Evolutionary conservation across 2,888 invertebrate genomes (phyloP), one percentile per base, ranked within the genome.

Genomic region (Tetheella fluctuosa): DNA sequence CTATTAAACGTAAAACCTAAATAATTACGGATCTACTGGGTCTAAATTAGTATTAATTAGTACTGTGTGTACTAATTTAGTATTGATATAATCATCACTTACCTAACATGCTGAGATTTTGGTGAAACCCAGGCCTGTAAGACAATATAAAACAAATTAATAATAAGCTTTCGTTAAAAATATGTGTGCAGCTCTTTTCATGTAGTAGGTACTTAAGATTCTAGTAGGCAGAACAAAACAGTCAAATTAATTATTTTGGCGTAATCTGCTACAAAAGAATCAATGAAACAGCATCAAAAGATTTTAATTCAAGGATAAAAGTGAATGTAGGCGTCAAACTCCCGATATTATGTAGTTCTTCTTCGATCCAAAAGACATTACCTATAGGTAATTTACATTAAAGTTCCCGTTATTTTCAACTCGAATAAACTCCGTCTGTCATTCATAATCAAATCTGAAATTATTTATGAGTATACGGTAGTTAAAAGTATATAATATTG

Each of bases 401-500:
- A 48, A 17, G 42, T 13, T 30, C 30, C 20, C 10, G 13, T 25
- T 30, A 34, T 55, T 37, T 55, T 55, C 34, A 55, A 23, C 20
- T 23, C 23, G 7, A 34, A 34, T 55, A 34, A 55, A 23, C 12
- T 54, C 20, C 13, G 12, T 17, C 54, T 54, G 30, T 30, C 30
- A 30, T 54, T 34, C 23, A 34, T 20, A 2, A 37, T 55, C 34
- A 54, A 34, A 54, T 37, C 12, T 20, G n/a, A 30, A 58, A 58
- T 23, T 52, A 30, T 48, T 52, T 52, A 30, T 48, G 52, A 52
- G 20, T 30, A 23, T 52, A 57, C 25, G 23, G 15, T 39, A 57
- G 65, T 69, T 67, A 64, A 69, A 73, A 70, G 63, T 57, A 64
- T 62, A 70, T 63, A 60, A 64, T 64, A 77, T 86, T 87, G 77